Evolutionary conservation across 2,888 invertebrate species (phyloP).

Genomic region (Frankliniella fusca): DNA sequence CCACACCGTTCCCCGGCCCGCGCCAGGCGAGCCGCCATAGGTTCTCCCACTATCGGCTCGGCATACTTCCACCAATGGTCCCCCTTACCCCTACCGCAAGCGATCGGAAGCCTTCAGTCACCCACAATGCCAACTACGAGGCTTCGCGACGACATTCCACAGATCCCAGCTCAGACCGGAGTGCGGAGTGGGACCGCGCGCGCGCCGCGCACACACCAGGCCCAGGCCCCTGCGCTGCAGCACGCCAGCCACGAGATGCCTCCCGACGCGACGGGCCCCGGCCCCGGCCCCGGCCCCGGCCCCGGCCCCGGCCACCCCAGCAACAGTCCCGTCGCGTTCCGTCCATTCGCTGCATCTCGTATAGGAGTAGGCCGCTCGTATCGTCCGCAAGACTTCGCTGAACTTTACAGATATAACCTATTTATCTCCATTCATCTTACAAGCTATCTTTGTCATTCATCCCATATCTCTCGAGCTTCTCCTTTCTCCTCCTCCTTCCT

Average conservation of each 20-base stretch:
- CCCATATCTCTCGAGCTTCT: not conserved
- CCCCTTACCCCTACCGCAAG: not conserved
- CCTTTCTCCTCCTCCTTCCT: not conserved
- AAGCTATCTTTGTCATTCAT: not conserved
- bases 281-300: too few species aligned
- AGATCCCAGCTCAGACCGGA: not conserved
- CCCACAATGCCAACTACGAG: not conserved
- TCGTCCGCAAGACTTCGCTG: not conserved
- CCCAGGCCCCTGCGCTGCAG: too few species aligned
- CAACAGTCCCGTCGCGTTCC: too few species aligned
- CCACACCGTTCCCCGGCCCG: too few species aligned
- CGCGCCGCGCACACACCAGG: too few species aligned
- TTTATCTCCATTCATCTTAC: slow-evolving; percentile 17
- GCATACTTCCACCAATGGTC: not conserved
- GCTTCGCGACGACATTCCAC: not conserved
- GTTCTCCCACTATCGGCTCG: not conserved
- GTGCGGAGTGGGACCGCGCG: too few species aligned
- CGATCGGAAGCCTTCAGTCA: not conserved
- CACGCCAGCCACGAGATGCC: too few species aligned
- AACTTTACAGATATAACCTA: not conserved
- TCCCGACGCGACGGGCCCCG: too few species aligned
- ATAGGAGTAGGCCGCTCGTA: too few species aligned
- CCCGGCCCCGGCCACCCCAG: too few species aligned
- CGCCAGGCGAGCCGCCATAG: too few species aligned
- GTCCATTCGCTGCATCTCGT: too few species aligned